Conservation (phyloP, 2,888 invertebrate genomes). For the Cephus rjabovi region DNA sequence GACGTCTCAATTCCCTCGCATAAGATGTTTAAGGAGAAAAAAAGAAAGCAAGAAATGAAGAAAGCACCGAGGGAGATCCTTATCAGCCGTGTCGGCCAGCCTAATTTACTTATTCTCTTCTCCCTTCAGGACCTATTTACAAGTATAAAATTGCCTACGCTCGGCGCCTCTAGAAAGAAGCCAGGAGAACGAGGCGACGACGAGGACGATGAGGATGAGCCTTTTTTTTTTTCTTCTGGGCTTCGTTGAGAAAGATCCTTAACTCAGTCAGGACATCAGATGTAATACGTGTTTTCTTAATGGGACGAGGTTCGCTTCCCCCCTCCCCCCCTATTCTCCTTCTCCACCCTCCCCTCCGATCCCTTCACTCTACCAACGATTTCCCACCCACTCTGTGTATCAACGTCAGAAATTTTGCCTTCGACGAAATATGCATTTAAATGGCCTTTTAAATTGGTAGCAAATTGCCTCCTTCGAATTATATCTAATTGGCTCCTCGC, state of each 20-base stretch:
- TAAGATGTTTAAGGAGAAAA: conserved; percentile 40
- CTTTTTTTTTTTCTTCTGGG: conserved; percentile 26
- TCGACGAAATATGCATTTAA: conserved; percentile 50
- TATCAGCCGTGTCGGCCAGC: conserved; percentile 75
- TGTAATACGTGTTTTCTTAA: conserved; percentile 34
- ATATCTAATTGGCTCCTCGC: conserved; percentile 28
- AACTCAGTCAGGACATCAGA: conserved; percentile 31
- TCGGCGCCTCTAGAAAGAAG: conserved; percentile 30
- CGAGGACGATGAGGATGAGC: conserved; percentile 2
- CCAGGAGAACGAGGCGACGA: conserved; percentile 7
- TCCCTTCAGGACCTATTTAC: conserved; percentile 82
- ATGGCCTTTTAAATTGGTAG: conserved; percentile 45
- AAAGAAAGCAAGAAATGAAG: conserved; percentile 24
- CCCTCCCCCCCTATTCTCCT: neutral
- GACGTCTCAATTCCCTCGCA: conserved; percentile 57
- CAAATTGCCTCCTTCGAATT: conserved; percentile 32
- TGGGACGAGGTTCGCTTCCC: neutral
- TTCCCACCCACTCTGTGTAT: conserved; percentile 17
- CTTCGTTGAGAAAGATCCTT: conserved; percentile 27
- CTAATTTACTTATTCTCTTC: conserved; percentile 81
- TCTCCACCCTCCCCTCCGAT: conserved; percentile 13
- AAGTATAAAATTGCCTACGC: conserved; percentile 51
- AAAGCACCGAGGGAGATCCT: conserved; percentile 73
- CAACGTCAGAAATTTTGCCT: conserved; percentile 36
- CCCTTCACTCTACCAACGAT: conserved; percentile 23